Conservation (phyloP, 2,888 invertebrate genomes). For the Notodonta dromedarius region DNA sequence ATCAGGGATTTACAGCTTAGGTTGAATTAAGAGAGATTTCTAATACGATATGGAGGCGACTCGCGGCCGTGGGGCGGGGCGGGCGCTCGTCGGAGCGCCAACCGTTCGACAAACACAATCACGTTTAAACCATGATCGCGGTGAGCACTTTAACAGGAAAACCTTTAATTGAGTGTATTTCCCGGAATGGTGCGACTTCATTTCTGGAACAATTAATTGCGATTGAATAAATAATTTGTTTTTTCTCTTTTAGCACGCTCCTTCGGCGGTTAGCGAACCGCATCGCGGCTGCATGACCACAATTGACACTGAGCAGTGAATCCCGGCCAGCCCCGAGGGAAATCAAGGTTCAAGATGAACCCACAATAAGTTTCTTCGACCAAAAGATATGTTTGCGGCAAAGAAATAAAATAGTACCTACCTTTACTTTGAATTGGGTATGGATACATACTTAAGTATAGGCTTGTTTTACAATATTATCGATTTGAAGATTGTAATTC, state of each 20-base stretch:
- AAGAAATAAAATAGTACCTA: conserved; percentile 30
- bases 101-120: conserved; percentile 55
- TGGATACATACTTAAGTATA: too few species aligned
- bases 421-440: background rate
- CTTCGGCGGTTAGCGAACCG: conserved; percentile 17
- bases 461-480: too few species aligned
- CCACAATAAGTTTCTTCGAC: conserved; percentile 46
- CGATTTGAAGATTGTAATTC: too few species aligned
- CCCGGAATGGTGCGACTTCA: conserved; percentile 18
- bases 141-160: conserved; percentile 36
- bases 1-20: conserved; percentile 49
- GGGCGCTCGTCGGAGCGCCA: conserved; percentile 25
- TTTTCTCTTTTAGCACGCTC: conserved; percentile 9
- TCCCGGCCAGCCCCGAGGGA: conserved; percentile 47
- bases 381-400: conserved; percentile 43
- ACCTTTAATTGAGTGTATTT: conserved; percentile 40
- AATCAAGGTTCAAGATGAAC: conserved; percentile 48
- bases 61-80: conserved; percentile 20
- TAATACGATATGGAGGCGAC: conserved; percentile 30
- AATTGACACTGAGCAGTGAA: conserved; percentile 51
- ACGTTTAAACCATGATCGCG: conserved; percentile 50
- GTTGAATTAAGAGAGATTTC: conserved; percentile 47
- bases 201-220: conserved; percentile 9
- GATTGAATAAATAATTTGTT: conserved; percentile 11
- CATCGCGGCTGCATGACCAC: conserved; percentile 46